Conservation (phyloP, 2,888 invertebrate species). For the Mycogona germanica region DNA sequence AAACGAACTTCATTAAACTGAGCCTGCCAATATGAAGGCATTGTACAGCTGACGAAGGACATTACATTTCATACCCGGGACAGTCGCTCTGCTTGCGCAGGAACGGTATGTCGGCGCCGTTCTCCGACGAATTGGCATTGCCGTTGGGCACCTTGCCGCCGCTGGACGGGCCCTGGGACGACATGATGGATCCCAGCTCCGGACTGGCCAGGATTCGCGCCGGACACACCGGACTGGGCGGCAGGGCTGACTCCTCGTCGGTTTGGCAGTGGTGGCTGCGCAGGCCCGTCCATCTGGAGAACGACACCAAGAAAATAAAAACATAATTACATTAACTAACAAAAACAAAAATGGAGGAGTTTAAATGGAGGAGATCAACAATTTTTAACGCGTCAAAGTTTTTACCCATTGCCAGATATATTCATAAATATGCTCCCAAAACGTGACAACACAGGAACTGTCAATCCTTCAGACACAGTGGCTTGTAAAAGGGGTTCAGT, state of each 20-base stretch:
- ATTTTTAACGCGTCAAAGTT: no score
- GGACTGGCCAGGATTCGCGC: slow-evolving; percentile 9
- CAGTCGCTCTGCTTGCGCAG: slow-evolving; percentile 2
- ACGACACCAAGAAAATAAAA: background rate
- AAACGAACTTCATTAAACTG: no score
- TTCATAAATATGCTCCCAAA: no score
- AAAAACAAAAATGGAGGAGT: background rate
- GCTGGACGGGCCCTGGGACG: background rate
- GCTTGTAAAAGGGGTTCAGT: no score
- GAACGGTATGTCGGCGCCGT: slow-evolving; percentile 5
- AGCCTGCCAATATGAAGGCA: no score
- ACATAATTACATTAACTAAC: background rate
- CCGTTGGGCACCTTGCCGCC: slow-evolving; percentile 5
- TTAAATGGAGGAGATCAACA: no score
- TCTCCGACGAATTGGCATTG: background rate
- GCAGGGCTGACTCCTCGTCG: background rate
- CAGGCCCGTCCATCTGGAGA: slow-evolving; percentile 9
- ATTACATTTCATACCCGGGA: background rate
- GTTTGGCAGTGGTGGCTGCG: background rate
- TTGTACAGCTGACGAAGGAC: background rate
- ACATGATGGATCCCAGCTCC: slow-evolving; percentile 5
- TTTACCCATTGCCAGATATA: no score
- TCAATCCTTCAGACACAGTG: no score
- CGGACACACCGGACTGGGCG: slow-evolving; percentile 10
- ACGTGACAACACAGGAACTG: no score